These are phyloP conservation scores for Rhinichthys klamathensis DNA, from an alignment of 2,113 vertebrate species.

Conservation along the genomic window DNA sequence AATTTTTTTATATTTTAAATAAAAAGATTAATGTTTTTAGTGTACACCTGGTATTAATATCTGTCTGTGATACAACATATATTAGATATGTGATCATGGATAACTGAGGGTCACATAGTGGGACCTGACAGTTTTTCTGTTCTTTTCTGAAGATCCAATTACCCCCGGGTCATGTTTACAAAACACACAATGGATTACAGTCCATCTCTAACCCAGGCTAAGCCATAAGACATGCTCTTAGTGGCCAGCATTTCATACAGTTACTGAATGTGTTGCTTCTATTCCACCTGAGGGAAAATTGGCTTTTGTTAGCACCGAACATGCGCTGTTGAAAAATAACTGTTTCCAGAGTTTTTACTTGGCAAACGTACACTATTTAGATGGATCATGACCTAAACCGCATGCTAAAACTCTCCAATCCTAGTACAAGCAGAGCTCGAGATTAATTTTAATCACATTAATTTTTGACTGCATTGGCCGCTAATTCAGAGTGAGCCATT, in stretches of 20 bases:
- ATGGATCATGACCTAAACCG: background rate
- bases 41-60: background rate
- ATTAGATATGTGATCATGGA: background rate
- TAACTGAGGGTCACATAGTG: background rate
- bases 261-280: background rate
- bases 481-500: slow-evolving; percentile 21
- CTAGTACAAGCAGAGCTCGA: background rate
- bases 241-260: background rate
- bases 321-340: background rate
- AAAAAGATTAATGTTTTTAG: background rate
- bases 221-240: slow-evolving; percentile 1
- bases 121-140: background rate
- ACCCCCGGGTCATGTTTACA: slow-evolving; percentile 27
- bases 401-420: background rate
- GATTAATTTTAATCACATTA: slow-evolving; percentile 33
- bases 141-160: slow-evolving; percentile 25
- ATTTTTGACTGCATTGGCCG: slow-evolving; percentile 4
- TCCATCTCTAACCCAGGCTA: slow-evolving; percentile 22
- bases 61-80: background rate
- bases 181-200: slow-evolving; percentile 38
- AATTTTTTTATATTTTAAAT: background rate
- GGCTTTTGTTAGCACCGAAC: background rate
- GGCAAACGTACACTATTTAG: background rate
- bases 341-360: background rate
- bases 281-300: background rate